A percentile compares a stretch with the other conserved stretches of the same genome.
Evolutionary conservation across 2,888 invertebrate species (phyloP).

Genomic region (Allolobophora icterica): DNA sequence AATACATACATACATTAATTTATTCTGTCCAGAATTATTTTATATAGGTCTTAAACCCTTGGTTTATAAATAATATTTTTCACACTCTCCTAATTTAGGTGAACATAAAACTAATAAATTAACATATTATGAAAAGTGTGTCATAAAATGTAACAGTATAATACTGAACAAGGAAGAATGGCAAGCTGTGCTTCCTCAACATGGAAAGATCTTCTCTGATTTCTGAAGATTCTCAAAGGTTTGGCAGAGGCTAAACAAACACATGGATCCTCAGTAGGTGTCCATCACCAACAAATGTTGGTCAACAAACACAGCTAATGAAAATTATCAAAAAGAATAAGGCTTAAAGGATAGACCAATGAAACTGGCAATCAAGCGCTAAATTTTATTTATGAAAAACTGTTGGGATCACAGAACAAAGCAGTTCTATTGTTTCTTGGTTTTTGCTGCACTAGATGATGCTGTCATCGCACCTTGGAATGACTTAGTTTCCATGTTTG

Average conservation of each 20-base stretch:
- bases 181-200: not conserved
- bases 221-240: not conserved
- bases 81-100: not conserved
- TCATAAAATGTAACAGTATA: not conserved
- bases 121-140: not conserved
- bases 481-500: slow-evolving; percentile 32
- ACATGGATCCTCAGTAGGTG: not conserved
- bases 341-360: not conserved
- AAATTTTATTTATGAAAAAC: not conserved
- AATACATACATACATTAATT: too few relatives aligned
- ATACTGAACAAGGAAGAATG: not conserved
- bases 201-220: not conserved
- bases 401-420: not conserved
- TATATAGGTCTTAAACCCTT: not conserved
- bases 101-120: too few relatives aligned
- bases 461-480: not conserved
- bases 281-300: not conserved
- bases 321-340: too few relatives aligned
- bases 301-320: not conserved
- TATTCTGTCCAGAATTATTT: too few relatives aligned
- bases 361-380: not conserved
- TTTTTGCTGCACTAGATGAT: not conserved
- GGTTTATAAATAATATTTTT: not conserved
- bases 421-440: not conserved
- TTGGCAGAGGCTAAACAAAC: not conserved